Evolutionary conservation across 2,797 vertebrate genomes (phyloP).

Genomic region (Pristis pectinata): DNA sequence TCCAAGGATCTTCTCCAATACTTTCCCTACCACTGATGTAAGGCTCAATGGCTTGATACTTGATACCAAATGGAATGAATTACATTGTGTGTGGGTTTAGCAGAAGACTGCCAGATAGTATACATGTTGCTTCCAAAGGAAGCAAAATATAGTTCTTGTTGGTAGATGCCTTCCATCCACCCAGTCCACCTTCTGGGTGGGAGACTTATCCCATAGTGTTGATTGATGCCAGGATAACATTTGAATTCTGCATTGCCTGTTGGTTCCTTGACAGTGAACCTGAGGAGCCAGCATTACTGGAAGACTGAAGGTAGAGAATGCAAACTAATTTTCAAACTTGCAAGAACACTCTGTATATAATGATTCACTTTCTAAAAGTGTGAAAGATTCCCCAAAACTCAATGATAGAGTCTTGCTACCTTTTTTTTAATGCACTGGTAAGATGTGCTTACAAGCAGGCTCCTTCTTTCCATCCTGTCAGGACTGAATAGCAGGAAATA

Average conservation of each 20-base stretch:
- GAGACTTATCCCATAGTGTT: constrained; percentile 56
- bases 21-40: too few species aligned
- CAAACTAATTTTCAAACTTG: not conserved
- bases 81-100: constrained; percentile 88
- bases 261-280: constrained; percentile 69
- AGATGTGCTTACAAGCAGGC: not conserved
- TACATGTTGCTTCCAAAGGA: constrained; percentile 77
- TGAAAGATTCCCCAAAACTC: not conserved
- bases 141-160: constrained; percentile 75
- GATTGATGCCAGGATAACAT: constrained; percentile 52
- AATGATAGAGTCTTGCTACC: not conserved
- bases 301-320: constrained; percentile 62
- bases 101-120: constrained; percentile 86
- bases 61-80: not conserved
- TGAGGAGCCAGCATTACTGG: constrained; percentile 67
- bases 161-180: constrained; percentile 56
- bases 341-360: not conserved
- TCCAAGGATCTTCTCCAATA: too few species aligned
- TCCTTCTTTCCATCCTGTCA: not conserved
- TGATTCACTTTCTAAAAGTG: not conserved
- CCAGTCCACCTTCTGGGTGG: constrained; percentile 60
- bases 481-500: not conserved
- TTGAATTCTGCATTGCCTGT: constrained; percentile 64
- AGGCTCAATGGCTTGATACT: too few species aligned
- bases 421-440: not conserved